Evolutionary conservation across 2,888 invertebrate species (phyloP), one percentile per base, ranked within the genome.

Genomic region (Rosalia funebris): DNA sequence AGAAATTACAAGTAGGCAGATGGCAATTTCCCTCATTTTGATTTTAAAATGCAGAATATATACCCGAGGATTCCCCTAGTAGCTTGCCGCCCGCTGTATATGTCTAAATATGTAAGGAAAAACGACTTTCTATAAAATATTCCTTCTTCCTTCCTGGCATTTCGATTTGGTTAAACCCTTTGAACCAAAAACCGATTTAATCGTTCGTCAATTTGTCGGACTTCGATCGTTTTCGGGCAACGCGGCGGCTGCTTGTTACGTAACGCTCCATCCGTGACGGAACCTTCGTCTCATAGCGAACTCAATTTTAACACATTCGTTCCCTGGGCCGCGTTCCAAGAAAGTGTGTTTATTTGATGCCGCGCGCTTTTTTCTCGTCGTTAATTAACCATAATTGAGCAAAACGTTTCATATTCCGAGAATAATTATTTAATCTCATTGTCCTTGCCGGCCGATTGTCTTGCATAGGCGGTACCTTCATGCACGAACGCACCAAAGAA

Each of bases 391-490:
- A 14, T 48, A 37, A 36, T 48, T 37, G 36, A 48, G 12, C 48
- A 37, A 48, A 48, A 36, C 36, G 48, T 12, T 48, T 37, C 48
- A 37, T 48, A 37, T 48, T 37, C 48, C 20, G 11, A 14, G 48
- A 48, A 48, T 48, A 48, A 47, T 48, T 19, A 19, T 19, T 48
- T 48, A 48, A 48, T 48, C 36, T 48, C 37, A 37, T 37, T 19
- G 48, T 36, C 48, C 48, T 48, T 48, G 48, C 31, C 11, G 48
- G 37, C 19, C 19, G 48, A 32, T 17, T 48, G 48, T 48, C 15
- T 48, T 48, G 12, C 36, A 11, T 12, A 14, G 10, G 19, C 12
- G 36, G 19, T 48, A 47, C 46, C 46, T 47, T 47, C 46, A 47
- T 10, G 46, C 45, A 20, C 25, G 14, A 10, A 20, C 31, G 45